These are phyloP conservation scores for Glyphotaelius pellucidus DNA, from an alignment of 2,888 invertebrate genomes.

Conservation along the genomic window DNA sequence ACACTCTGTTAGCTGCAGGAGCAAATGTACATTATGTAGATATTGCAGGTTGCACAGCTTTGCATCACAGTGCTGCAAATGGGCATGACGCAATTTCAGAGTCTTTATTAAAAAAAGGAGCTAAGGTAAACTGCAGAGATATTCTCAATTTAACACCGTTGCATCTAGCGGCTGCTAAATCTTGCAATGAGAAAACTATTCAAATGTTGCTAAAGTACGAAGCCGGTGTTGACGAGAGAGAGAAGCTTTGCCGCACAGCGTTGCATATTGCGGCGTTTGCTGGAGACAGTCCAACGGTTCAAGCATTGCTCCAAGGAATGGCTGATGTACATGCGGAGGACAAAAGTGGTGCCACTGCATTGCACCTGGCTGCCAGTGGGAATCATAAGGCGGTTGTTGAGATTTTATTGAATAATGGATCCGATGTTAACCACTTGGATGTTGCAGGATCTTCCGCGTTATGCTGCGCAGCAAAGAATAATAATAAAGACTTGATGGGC, in stretches of 20 bases:
- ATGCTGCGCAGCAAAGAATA: slow-evolving; percentile 24
- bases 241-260: neutral
- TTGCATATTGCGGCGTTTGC: neutral
- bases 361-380: neutral
- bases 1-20: neutral
- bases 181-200: slow-evolving; percentile 2
- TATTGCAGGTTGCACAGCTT: neutral
- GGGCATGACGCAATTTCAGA: neutral
- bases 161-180: neutral
- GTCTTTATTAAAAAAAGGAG: neutral
- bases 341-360: neutral
- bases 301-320: neutral
- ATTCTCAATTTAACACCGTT: neutral
- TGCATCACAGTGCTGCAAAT: neutral
- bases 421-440: neutral
- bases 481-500: neutral
- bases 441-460: neutral
- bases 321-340: neutral
- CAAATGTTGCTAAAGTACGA: neutral
- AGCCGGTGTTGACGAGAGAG: neutral
- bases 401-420: neutral
- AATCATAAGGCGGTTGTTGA: neutral
- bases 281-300: neutral
- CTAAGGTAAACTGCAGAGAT: neutral
- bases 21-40: neutral